These are phyloP conservation scores for Platalea minor DNA, from an alignment of 2,797 vertebrate species.

Conservation along the genomic window DNA sequence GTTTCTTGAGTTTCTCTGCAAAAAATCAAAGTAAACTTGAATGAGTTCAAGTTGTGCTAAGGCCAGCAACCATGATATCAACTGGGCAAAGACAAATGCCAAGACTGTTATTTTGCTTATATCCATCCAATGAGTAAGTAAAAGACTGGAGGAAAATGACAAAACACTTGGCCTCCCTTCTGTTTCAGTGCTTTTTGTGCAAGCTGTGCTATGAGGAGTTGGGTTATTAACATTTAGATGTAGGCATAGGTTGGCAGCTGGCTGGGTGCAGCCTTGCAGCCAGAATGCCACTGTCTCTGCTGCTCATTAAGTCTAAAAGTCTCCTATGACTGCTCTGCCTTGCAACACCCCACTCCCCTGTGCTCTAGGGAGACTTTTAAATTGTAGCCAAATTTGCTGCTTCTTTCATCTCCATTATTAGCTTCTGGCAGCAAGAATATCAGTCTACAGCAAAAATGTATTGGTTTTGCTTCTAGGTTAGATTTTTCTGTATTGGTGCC, in stretches of 20 bases:
- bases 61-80: neutral
- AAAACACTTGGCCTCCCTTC: neutral
- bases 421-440: neutral
- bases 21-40: neutral
- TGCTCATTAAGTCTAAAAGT: neutral
- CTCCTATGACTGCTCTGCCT: neutral
- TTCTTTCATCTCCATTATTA: neutral
- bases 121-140: neutral
- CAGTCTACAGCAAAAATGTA: neutral
- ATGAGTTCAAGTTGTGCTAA: neutral
- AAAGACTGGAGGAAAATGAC: neutral
- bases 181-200: neutral
- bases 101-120: neutral
- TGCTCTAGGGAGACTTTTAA: neutral
- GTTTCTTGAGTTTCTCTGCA: neutral
- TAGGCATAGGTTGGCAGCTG: accelerated
- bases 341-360: neutral
- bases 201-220: neutral
- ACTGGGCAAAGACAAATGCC: neutral
- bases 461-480: neutral
- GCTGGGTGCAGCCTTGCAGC: neutral
- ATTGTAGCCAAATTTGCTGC: neutral
- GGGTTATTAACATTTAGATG: neutral
- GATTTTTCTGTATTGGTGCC: neutral
- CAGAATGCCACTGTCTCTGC: neutral